A percentile compares a stretch with the other conserved stretches of the same genome.
Evolutionary conservation across 1,140 invertebrate genomes (phyloP).

Genomic region (Lutraria rhynchaena): DNA sequence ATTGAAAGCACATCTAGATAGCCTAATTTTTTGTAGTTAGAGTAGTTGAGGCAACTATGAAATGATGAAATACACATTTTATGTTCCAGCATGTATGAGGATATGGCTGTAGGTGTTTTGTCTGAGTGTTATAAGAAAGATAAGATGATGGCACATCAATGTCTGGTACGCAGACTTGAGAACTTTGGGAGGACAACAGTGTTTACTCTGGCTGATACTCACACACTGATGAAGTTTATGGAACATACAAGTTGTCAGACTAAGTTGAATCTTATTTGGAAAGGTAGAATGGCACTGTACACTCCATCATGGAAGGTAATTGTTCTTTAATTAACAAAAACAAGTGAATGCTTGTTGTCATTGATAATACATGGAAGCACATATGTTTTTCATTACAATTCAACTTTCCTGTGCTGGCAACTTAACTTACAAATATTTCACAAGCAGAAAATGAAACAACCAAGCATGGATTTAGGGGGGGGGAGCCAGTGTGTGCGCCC

Average conservation of each 20-base stretch:
- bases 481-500: too few species aligned
- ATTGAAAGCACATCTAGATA: too few species aligned
- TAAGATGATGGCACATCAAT: constrained; percentile 69
- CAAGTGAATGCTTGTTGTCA: background rate
- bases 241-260: constrained; percentile 79
- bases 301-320: constrained; percentile 78
- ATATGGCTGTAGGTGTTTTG: constrained; percentile 75
- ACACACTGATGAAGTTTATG: constrained; percentile 78
- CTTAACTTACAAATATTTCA: too few species aligned
- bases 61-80: too few species aligned
- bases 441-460: too few species aligned
- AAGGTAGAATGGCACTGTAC: constrained; percentile 77
- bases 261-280: constrained; percentile 80
- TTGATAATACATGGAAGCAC: background rate
- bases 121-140: constrained; percentile 77
- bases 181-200: constrained; percentile 74
- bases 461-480: too few species aligned
- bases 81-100: constrained; percentile 77
- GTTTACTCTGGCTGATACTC: constrained; percentile 74
- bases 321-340: background rate
- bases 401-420: too few species aligned
- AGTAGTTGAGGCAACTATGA: too few species aligned
- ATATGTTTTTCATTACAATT: background rate
- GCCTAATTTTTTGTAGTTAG: too few species aligned
- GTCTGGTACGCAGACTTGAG: constrained; percentile 69